Conservation (phyloP, 2,888 invertebrate species). For the Julus scanicus region DNA sequence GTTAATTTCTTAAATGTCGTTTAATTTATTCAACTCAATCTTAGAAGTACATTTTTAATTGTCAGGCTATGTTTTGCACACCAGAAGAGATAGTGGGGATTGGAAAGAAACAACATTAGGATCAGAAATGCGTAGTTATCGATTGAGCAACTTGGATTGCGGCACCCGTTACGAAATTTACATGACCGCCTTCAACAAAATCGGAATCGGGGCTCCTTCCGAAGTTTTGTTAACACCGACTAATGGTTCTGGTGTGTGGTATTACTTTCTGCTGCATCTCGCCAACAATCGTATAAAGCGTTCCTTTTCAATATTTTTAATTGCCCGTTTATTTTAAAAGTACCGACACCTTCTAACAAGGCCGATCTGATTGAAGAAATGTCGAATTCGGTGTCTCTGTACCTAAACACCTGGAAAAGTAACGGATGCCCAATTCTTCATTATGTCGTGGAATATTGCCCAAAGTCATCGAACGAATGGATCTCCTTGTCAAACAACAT, state of each 20-base stretch:
- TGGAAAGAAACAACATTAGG: slow-evolving; percentile 49
- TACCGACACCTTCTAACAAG: too few species aligned
- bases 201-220: slow-evolving; percentile 55
- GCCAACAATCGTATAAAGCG: too few species aligned
- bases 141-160: slow-evolving; percentile 55
- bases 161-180: slow-evolving; percentile 56
- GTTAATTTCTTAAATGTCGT: neutral
- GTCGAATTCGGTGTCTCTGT: slow-evolving; percentile 55
- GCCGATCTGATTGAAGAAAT: slow-evolving; percentile 57
- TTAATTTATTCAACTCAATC: neutral
- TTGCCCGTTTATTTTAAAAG: too few species aligned
- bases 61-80: slow-evolving; percentile 46
- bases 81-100: neutral
- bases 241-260: slow-evolving; percentile 57
- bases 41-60: too few species aligned
- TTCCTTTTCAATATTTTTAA: neutral
- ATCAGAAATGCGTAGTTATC: slow-evolving; percentile 31
- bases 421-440: slow-evolving; percentile 57
- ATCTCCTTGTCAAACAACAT: slow-evolving; percentile 56
- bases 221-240: slow-evolving; percentile 50
- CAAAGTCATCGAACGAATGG: slow-evolving; percentile 54
- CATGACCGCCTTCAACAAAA: slow-evolving; percentile 56
- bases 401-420: slow-evolving; percentile 57
- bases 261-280: neutral
- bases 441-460: slow-evolving; percentile 57